A percentile compares a stretch with the other conserved stretches of the same genome.
phyloP scores from a whole-genome alignment of 2,113 vertebrate species.

The Scomber scombrus region DNA sequence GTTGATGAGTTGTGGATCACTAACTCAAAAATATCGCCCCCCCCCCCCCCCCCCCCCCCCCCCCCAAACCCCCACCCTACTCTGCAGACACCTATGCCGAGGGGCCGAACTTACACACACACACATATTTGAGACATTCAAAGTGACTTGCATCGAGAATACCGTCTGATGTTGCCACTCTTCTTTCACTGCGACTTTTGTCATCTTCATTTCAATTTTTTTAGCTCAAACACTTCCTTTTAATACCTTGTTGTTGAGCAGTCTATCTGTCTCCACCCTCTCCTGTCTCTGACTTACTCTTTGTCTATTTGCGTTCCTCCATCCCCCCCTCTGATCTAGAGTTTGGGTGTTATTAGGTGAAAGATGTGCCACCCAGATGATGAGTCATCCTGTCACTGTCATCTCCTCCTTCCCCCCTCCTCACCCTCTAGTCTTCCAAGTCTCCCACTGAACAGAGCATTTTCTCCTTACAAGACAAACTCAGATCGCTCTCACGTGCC shows the following conservation, averaged over 20 bases:
- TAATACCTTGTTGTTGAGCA: conserved; percentile 57
- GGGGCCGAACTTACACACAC: neutral
- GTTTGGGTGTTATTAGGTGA: conserved; percentile 72
- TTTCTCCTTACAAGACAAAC: conserved; percentile 22
- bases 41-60: neutral
- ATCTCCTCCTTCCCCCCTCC: neutral
- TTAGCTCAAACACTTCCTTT: conserved; percentile 64
- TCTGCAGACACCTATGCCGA: conserved; percentile 7
- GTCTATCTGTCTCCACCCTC: conserved; percentile 51
- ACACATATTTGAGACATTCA: neutral
- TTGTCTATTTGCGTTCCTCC: conserved; percentile 39
- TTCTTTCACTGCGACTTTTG: conserved; percentile 59
- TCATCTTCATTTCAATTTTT: conserved; percentile 61
- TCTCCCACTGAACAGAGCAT: neutral
- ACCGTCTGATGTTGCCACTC: conserved; percentile 50
- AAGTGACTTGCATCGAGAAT: conserved; percentile 45
- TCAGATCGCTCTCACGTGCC: conserved; percentile 31
- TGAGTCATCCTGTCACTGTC: conserved; percentile 72
- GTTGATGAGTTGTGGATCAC: conserved; percentile 49
- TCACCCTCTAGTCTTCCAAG: neutral
- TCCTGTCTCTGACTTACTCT: conserved; percentile 40
- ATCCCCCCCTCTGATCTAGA: conserved; percentile 49
- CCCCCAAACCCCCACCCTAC: no score
- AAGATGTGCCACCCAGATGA: conserved; percentile 53
- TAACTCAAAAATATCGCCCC: conserved; percentile 42